Percentiles rank a stretch among this genome's conserved stretches.
These are phyloP conservation scores for Toxotes lorentzi DNA, from an alignment of 2,797 vertebrate genomes.

Conservation along the genomic window DNA sequence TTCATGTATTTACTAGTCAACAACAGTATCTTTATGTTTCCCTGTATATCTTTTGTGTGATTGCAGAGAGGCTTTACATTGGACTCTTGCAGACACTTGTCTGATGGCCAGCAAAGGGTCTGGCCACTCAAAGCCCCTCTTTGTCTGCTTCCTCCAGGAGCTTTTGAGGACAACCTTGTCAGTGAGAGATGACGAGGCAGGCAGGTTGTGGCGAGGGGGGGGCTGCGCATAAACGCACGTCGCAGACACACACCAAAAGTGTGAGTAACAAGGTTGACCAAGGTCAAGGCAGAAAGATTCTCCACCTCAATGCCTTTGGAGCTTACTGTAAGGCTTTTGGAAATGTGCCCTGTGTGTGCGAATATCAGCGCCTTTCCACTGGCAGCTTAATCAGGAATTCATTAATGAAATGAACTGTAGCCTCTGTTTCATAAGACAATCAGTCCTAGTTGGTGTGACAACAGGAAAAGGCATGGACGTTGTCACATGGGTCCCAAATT, in stretches of 20 bases:
- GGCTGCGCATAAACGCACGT: conserved; percentile 47
- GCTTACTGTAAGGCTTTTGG: conserved; percentile 54
- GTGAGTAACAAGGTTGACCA: conserved; percentile 60
- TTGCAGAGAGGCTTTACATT: conserved; percentile 1
- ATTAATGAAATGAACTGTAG: conserved; percentile 56
- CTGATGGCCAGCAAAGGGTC: conserved; percentile 20
- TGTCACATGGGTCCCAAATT: conserved; percentile 68
- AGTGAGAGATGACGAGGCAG: conserved; percentile 51
- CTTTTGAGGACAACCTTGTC: conserved; percentile 43
- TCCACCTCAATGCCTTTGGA: conserved; percentile 14
- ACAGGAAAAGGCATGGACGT: conserved; percentile 66
- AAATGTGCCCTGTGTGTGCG: conserved; percentile 70
- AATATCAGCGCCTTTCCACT: conserved; percentile 62
- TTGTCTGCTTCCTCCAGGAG: conserved; percentile 49
- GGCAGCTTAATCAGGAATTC: conserved; percentile 41
- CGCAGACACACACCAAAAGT: conserved; percentile 57
- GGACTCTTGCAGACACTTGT: conserved; percentile 19
- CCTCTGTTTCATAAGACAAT: conserved; percentile 49
- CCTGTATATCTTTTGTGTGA: conserved; percentile 11
- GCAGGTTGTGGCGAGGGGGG: conserved; percentile 34
- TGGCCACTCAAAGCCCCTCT: conserved; percentile 53
- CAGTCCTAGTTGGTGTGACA: conserved; percentile 50
- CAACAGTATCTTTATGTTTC: conserved; percentile 43
- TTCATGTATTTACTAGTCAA: conserved; percentile 18
- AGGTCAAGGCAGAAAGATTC: conserved; percentile 39